Evolutionary conservation across 2,113 vertebrate genomes (phyloP), one percentile per base, ranked within the genome.

Genomic region (Diphyllodes magnificus): DNA sequence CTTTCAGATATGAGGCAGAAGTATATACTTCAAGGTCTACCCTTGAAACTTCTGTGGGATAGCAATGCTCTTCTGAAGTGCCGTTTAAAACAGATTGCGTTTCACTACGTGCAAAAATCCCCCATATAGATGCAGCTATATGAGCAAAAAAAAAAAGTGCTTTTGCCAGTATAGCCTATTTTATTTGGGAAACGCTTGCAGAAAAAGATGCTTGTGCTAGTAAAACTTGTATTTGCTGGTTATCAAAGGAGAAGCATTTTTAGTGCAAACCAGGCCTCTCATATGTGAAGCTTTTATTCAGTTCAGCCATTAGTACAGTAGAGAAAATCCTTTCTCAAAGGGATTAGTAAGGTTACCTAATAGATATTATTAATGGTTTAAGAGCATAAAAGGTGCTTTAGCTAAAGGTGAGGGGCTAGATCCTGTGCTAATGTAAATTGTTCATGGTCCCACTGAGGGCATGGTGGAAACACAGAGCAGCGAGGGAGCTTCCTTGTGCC

Each of bases 121-220:
- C 59, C 90, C 45, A 4, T 81, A 65, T 66, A 96, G 88, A 93
- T 66, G 71, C 64, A 95, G 92, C 85, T 90, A 75, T 94, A 92
- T 37, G 79, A 96, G 82, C 70, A 89, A 94, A 86, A 93, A 95
- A 88, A 87, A 93, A 90, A 93, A 73, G 82, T 82, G 92, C 60
- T 94, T 96, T 96, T 86, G 79, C 79, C 76, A 95, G 79, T 93
- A 64, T 60, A 96, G 88, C 82, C 86, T 96, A 95, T 95, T 96
- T 95, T 88, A 94, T 95, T 91, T 75, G 63, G 76, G 60, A 95
- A 92, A 92, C 39, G 64, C 75, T 95, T 95, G 92, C 90, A 95
- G 72, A 92, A 92, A 86, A 96, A 94, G n/a, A 88, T 83, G 85
- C 88, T 93, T 90, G 76, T 86, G 90, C 79, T 88, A 88, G 87